Percentiles rank a stretch among this genome's conserved stretches.
phyloP scores from a whole-genome alignment of 1,140 invertebrate species.

The Penaeus vannamei region DNA sequence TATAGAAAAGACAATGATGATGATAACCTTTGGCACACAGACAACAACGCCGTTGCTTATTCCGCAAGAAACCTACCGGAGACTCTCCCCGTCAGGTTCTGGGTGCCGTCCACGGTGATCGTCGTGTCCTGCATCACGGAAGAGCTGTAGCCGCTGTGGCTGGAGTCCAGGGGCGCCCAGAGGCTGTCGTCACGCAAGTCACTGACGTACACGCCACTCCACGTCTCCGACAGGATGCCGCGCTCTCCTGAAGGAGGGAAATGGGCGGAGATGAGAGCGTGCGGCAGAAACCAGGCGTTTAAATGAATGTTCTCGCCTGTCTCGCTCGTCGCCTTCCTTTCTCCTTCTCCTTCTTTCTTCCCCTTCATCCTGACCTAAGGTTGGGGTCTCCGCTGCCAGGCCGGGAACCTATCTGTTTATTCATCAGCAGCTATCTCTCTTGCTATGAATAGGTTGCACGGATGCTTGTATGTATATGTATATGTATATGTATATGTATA shows the following conservation, averaged over 20 bases:
- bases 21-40: too few relatives aligned
- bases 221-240: constrained; percentile 37
- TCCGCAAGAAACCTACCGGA: neutral
- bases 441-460: too few relatives aligned
- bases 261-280: neutral
- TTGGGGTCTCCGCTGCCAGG: too few relatives aligned
- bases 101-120: neutral
- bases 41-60: neutral
- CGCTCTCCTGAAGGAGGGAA: constrained; percentile 36
- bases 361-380: too few relatives aligned
- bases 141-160: constrained; percentile 4
- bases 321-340: too few relatives aligned
- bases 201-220: constrained; percentile 18
- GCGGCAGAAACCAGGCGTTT: neutral
- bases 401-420: too few relatives aligned
- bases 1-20: too few relatives aligned
- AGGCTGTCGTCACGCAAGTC: neutral
- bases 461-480: too few relatives aligned
- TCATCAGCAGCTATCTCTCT: too few relatives aligned
- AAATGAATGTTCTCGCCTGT: too few relatives aligned
- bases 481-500: too few relatives aligned
- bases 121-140: neutral
- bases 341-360: too few relatives aligned
- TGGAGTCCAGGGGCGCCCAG: constrained; percentile 9
- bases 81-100: neutral